Conservation (phyloP, 2,797 vertebrate genomes). For the Rhadinocentrus ornatus region DNA sequence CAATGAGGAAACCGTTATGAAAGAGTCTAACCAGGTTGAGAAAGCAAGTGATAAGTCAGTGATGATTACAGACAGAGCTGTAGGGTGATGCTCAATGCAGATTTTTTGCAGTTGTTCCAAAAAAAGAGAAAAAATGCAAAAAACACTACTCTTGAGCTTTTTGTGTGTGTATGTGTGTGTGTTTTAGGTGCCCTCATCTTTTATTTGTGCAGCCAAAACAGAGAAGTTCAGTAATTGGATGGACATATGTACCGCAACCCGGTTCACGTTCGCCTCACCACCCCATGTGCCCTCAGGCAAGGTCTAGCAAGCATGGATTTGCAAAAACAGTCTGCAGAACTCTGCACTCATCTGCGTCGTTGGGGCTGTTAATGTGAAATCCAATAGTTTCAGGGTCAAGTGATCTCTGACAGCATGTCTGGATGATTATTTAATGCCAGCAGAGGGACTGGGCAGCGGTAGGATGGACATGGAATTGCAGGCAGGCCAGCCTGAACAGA, state of each 20-base stretch:
- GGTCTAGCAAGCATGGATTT: constrained; percentile 77
- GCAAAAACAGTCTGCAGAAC: constrained; percentile 70
- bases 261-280: constrained; percentile 63
- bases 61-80: constrained; percentile 6
- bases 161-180: constrained; percentile 4
- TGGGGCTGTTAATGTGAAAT: constrained; percentile 75
- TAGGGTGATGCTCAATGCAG: constrained; percentile 9
- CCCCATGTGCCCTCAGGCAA: constrained; percentile 64
- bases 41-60: constrained; percentile 39
- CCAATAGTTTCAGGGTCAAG: constrained; percentile 81
- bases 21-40: constrained; percentile 28
- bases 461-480: constrained; percentile 56
- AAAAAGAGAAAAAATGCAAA: not conserved
- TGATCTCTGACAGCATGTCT: constrained; percentile 77
- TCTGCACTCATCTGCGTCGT: constrained; percentile 54
- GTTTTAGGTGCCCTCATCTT: constrained; percentile 47
- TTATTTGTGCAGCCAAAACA: constrained; percentile 58
- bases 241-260: constrained; percentile 71
- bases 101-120: constrained; percentile 29
- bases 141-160: constrained; percentile 31
- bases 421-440: constrained; percentile 74
- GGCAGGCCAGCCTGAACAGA: constrained; percentile 29
- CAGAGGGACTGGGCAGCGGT: constrained; percentile 48
- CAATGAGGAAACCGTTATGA: constrained; percentile 33
- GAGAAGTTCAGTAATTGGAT: constrained; percentile 70